Evolutionary conservation across 2,797 vertebrate genomes (phyloP).

Genomic region (Macroramphosus scolopax): DNA sequence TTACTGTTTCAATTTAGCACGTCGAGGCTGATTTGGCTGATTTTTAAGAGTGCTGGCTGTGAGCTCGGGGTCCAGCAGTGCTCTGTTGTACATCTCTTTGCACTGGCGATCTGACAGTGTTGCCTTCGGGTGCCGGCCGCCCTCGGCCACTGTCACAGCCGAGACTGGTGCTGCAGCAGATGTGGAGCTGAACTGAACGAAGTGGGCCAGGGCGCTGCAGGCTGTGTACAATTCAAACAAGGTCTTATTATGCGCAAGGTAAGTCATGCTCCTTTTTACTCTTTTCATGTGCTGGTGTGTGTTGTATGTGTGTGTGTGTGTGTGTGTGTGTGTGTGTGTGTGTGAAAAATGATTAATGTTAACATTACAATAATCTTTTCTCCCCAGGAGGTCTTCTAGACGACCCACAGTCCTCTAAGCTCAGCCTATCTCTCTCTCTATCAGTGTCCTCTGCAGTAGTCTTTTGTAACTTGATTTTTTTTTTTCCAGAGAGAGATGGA

Average conservation of each 20-base stretch:
- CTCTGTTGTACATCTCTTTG: slow-evolving; percentile 45
- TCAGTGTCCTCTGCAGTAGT: slow-evolving; percentile 52
- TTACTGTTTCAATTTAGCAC: slow-evolving; percentile 53
- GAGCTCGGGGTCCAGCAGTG: slow-evolving; percentile 54
- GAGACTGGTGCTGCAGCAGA: slow-evolving; percentile 60
- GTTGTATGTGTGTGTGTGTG: background rate
- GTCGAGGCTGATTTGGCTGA: slow-evolving; percentile 48
- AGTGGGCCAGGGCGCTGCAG: slow-evolving; percentile 73
- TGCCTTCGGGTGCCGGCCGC: slow-evolving; percentile 55
- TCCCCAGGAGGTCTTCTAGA: slow-evolving; percentile 39
- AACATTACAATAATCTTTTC: slow-evolving; percentile 50
- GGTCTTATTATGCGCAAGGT: slow-evolving; percentile 64
- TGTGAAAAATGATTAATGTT: slow-evolving; percentile 26
- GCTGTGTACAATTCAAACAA: slow-evolving; percentile 55
- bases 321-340: slow-evolving; percentile 8
- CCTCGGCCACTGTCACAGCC: slow-evolving; percentile 68
- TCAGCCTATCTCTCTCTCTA: slow-evolving; percentile 39
- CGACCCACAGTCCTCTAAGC: slow-evolving; percentile 31
- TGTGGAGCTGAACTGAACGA: slow-evolving; percentile 69
- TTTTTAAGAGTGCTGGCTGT: slow-evolving; percentile 32
- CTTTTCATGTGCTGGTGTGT: background rate
- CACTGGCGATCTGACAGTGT: slow-evolving; percentile 63
- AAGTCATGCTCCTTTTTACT: slow-evolving; percentile 51
- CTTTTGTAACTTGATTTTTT: slow-evolving; percentile 60
- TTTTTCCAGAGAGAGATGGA: slow-evolving; percentile 45